Evolutionary conservation across 2,797 vertebrate genomes (phyloP), one percentile per base, ranked within the genome.

Genomic region (Propithecus perrieri): DNA sequence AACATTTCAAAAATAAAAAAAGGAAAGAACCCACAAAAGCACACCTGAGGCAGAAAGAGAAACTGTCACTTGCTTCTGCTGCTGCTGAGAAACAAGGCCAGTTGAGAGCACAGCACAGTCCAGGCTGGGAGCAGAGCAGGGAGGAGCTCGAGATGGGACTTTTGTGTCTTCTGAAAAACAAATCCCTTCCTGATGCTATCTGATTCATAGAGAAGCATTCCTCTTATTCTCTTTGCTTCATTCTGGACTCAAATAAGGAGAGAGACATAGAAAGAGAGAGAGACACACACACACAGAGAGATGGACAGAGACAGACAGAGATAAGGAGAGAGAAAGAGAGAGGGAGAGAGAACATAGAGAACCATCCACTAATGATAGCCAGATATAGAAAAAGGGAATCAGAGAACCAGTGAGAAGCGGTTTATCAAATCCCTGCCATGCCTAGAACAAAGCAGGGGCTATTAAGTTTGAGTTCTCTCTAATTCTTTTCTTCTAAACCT

Each of bases 291-390:
- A 55, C 20, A 7, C 14, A 50, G 0, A 15, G 17, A 20, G 13
- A 11, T 1, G 43, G 48, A 67, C 4, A 48, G 5, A 53, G 35
- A 53, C 1, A 46, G 38, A 57, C 4, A 53, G 12, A 48, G 8
- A 48, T 0, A 38, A 2, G 2, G 2, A 30, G 22, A 53, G 11
- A 48, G 22, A 48, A 0, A 38, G 4, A 3, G 5, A 30, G 15
- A 4, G 24, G 10, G 14, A 24, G 2, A 72, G 24, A 72, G 24
- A 76, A 6, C 28, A 15, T 0, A 35, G 81, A 75, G 38, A 80
- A 43, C 5, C 20, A 17, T 30, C 26, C 33, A 22, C 28, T 22
- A 26, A 59, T 28, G 57, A 33, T 22, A n/a, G 15, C 13, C 15
- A 46, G 50, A 26, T 20, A 46, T 6, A 48, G 72, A 71, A 50